Evolutionary conservation across 2,797 vertebrate genomes (phyloP).

Genomic region (Rhinophrynus dorsalis): DNA sequence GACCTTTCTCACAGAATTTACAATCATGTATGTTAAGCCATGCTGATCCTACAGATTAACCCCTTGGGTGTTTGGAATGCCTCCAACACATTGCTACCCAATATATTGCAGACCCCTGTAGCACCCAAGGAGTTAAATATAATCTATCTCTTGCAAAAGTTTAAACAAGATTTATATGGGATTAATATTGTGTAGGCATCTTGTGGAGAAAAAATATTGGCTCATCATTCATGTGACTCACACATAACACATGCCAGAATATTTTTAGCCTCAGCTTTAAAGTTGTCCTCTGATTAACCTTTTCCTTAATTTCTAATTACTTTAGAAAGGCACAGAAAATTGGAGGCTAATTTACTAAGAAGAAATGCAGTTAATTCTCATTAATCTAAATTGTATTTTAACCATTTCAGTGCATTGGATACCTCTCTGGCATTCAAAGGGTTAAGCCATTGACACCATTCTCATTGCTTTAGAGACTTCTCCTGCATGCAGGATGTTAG

Average conservation of each 20-base stretch:
- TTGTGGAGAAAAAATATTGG: not conserved
- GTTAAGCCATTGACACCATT: too few relatives aligned
- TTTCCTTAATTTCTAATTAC: not conserved
- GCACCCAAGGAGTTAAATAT: too few relatives aligned
- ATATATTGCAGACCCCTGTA: too few relatives aligned
- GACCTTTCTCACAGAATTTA: not conserved
- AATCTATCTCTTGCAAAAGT: not conserved
- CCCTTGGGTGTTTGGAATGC: too few relatives aligned
- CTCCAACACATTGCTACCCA: too few relatives aligned
- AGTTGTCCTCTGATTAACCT: not conserved
- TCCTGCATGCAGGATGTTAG: too few relatives aligned
- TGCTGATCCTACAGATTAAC: not conserved
- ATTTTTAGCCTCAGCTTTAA: not conserved
- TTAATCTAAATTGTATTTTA: too few relatives aligned
- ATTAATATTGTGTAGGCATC: not conserved
- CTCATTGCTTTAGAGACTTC: too few relatives aligned
- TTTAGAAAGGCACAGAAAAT: not conserved
- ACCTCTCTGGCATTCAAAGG: too few relatives aligned
- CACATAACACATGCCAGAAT: not conserved
- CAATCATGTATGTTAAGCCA: not conserved
- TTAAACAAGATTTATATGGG: not conserved
- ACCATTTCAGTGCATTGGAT: too few relatives aligned
- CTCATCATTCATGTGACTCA: not conserved
- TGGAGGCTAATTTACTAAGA: too few relatives aligned
- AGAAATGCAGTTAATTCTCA: too few relatives aligned